Conservation (phyloP, 2,888 invertebrate species). For the Papilio protenor region DNA sequence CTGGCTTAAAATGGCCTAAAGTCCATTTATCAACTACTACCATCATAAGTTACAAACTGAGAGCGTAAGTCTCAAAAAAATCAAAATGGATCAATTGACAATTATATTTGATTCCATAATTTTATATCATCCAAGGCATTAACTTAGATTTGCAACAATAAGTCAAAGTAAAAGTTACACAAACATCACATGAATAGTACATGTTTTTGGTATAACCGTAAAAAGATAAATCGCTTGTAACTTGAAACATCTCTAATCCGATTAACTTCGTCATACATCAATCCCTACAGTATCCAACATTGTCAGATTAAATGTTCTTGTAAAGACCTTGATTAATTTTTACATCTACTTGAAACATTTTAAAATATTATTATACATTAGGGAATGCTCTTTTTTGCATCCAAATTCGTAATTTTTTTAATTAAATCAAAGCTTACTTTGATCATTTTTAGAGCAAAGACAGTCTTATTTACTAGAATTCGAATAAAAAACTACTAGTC, state of each 20-base stretch:
- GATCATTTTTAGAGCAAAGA: neutral
- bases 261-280: constrained; percentile 22
- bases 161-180: too few species aligned
- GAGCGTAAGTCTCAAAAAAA: neutral
- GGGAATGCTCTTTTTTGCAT: neutral
- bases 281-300: constrained; percentile 7
- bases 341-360: neutral
- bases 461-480: neutral
- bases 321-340: neutral
- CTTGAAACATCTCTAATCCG: constrained; percentile 18
- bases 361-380: neutral
- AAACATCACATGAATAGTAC: too few species aligned
- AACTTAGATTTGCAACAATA: too few species aligned
- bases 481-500: neutral
- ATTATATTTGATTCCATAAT: too few species aligned
- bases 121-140: too few species aligned
- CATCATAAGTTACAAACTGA: neutral
- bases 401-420: neutral
- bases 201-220: too few species aligned
- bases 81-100: too few species aligned
- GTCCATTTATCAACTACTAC: constrained; percentile 8
- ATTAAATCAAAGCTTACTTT: neutral
- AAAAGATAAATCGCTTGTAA: neutral
- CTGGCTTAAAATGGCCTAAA: constrained; percentile 1
- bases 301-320: neutral